Evolutionary conservation across 2,113 vertebrate species (phyloP).

Genomic region (Nibea albiflora): DNA sequence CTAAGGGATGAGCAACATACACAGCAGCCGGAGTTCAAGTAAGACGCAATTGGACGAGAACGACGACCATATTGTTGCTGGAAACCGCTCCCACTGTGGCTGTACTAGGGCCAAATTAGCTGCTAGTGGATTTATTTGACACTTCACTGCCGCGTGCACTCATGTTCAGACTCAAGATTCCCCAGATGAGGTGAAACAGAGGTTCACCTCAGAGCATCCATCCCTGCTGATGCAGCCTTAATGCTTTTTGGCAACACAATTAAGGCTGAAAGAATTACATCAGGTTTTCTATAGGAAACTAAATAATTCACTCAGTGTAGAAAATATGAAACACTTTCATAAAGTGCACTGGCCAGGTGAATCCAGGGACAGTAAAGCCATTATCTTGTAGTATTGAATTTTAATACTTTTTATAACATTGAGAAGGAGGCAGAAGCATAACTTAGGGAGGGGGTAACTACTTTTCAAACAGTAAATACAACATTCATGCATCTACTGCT

Average conservation of each 20-base stretch:
- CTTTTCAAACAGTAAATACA: neutral
- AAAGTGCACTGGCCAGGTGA: slow-evolving; percentile 43
- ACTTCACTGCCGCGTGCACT: slow-evolving; percentile 13
- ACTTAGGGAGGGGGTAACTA: neutral
- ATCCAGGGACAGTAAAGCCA: slow-evolving; percentile 34
- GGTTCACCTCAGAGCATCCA: slow-evolving; percentile 5
- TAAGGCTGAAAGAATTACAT: slow-evolving; percentile 31
- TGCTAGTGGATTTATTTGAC: slow-evolving; percentile 24
- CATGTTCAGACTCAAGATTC: neutral
- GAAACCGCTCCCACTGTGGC: neutral
- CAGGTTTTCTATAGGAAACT: slow-evolving; percentile 40
- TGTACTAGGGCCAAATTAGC: slow-evolving; percentile 1
- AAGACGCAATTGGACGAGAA: neutral
- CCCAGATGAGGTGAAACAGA: slow-evolving; percentile 1
- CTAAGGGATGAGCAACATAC: slow-evolving; percentile 4
- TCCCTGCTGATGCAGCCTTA: slow-evolving; percentile 2
- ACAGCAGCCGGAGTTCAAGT: neutral
- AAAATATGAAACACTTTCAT: slow-evolving; percentile 35
- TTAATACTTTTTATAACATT: slow-evolving; percentile 4
- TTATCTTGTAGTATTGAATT: slow-evolving; percentile 17
- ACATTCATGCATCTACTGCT: no score
- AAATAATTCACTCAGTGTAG: slow-evolving; percentile 50
- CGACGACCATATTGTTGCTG: neutral
- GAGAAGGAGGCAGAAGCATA: neutral
- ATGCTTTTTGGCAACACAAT: slow-evolving; percentile 28